phyloP scores from a whole-genome alignment of 2,113 vertebrate genomes.

The Hypanus sabinus region DNA sequence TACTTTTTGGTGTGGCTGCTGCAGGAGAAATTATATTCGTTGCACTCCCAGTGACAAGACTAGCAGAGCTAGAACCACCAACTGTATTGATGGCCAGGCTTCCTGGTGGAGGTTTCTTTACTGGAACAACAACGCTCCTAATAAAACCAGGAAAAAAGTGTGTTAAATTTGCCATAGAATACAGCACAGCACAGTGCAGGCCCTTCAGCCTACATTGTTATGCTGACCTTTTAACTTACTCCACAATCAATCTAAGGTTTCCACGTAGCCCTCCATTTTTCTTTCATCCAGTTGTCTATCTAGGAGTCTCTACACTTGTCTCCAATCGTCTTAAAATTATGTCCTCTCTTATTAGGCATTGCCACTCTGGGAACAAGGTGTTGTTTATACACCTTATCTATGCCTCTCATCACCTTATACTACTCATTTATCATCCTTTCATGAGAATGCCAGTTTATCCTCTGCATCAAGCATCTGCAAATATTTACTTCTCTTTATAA shows the following conservation, averaged over 20 bases:
- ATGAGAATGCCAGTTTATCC: neutral
- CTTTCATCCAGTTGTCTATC: no score
- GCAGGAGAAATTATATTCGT: slow-evolving; percentile 83
- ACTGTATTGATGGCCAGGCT: slow-evolving; percentile 76
- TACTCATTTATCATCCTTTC: neutral
- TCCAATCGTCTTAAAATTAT: no score
- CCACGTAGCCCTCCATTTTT: no score
- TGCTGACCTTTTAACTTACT: no score
- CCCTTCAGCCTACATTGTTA: no score
- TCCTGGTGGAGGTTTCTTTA: slow-evolving; percentile 80
- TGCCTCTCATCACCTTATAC: no score
- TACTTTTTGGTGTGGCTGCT: slow-evolving; percentile 86
- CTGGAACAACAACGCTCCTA: slow-evolving; percentile 89
- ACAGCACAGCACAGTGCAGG: no score
- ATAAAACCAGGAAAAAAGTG: neutral
- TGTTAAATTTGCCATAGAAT: neutral
- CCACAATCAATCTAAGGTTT: no score
- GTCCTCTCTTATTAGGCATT: no score
- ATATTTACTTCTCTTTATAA: neutral
- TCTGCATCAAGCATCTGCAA: neutral
- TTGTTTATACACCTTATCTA: no score
- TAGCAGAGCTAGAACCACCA: slow-evolving; percentile 66
- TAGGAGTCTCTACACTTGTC: no score
- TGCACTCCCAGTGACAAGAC: slow-evolving; percentile 68
- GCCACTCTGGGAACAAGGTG: no score